phyloP scores from a whole-genome alignment of 1,140 invertebrate genomes.

The Probaryconus sp. region DNA sequence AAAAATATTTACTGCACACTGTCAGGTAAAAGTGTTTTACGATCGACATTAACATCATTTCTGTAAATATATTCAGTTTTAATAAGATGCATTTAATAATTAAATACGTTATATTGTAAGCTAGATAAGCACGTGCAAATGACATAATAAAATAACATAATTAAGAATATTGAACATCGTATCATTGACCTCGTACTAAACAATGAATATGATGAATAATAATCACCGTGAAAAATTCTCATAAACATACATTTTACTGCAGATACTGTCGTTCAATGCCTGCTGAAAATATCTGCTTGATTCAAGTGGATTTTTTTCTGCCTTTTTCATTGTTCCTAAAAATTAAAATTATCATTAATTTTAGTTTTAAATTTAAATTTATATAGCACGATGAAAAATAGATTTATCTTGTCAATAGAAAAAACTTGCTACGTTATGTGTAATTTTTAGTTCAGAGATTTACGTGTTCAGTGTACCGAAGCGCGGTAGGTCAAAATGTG shows the following conservation, averaged over 20 bases:
- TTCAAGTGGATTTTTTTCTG: too few relatives aligned
- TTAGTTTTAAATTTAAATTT: too few relatives aligned
- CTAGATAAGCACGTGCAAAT: constrained; percentile 9
- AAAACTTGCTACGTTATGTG: not conserved
- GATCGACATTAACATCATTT: too few relatives aligned
- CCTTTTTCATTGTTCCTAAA: too few relatives aligned
- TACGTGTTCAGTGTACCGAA: constrained; percentile 47
- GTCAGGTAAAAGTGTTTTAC: too few relatives aligned
- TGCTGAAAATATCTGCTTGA: not conserved
- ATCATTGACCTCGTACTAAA: constrained; percentile 33
- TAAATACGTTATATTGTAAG: constrained; percentile 1
- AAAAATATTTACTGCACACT: too few relatives aligned
- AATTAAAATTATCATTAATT: too few relatives aligned
- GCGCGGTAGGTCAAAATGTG: constrained; percentile 39
- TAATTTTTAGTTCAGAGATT: constrained; percentile 46
- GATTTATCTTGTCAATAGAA: too few relatives aligned
- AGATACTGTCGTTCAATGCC: not conserved
- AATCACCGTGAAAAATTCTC: not conserved
- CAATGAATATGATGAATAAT: constrained; percentile 8
- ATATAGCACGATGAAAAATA: too few relatives aligned
- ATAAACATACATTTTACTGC: constrained; percentile 5
- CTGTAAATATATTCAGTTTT: too few relatives aligned
- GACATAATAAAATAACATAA: constrained; percentile 33
- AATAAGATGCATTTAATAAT: too few relatives aligned
- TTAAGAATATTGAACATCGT: constrained; percentile 38